These are phyloP conservation scores for Etheostoma cragini DNA, from an alignment of 2,113 vertebrate species.

Conservation along the genomic window DNA sequence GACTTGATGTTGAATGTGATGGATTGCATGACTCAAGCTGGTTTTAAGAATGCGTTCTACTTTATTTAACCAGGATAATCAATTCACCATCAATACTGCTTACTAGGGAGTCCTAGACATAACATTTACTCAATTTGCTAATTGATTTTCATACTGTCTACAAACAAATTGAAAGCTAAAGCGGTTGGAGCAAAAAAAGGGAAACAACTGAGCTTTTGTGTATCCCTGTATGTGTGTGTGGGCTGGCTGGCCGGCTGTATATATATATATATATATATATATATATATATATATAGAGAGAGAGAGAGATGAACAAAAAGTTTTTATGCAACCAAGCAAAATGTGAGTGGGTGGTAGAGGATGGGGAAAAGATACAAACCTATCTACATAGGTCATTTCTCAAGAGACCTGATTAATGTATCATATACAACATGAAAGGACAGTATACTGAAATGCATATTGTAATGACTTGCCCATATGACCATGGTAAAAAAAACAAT, in stretches of 20 bases:
- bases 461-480: conserved; percentile 3
- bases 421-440: conserved; percentile 1
- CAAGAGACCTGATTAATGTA: neutral
- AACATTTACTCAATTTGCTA: neutral
- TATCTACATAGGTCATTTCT: neutral
- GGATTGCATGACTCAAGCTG: conserved; percentile 1
- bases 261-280: too few relatives aligned
- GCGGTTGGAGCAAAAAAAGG: neutral
- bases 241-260: neutral
- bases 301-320: neutral
- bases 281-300: too few relatives aligned
- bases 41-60: conserved; percentile 13
- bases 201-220: neutral
- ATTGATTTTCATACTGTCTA: neutral
- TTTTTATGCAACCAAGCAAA: conserved; percentile 1
- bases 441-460: conserved; percentile 6
- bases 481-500: neutral
- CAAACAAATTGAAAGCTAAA: neutral
- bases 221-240: neutral
- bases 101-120: neutral
- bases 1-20: conserved; percentile 11
- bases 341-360: neutral
- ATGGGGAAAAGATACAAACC: conserved; percentile 1
- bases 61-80: conserved; percentile 2
- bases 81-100: neutral